Evolutionary conservation across 1,140 invertebrate species (phyloP), one percentile per base, ranked within the genome.

Genomic region (Ganaspis sp.): DNA sequence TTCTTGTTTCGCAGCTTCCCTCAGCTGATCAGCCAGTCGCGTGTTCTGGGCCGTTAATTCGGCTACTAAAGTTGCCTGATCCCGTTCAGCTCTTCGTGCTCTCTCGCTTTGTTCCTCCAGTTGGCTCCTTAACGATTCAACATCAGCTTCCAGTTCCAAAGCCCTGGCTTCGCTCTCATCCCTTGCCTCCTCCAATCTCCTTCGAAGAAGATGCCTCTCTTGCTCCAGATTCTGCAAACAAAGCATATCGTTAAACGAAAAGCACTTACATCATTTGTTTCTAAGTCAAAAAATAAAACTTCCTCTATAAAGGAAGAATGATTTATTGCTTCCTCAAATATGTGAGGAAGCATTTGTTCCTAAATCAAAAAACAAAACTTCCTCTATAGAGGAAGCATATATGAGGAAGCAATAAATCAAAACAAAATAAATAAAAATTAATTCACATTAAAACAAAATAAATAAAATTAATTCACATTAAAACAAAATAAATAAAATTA

Each of bases 21-120:
- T 95, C 34, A 99, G 93, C 90, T 98, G 97, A 38, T 94, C 93
- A 4, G 96, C 97, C 5, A 99, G 93, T 70, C 97, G 92, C 76
- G 96, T 95, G 90, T 98, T 99, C 90, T 99, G 97, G 77, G 97
- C 95, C 19, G 96, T 97, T 53, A 99, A 92, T 86, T 98, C 97
- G 9, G 94, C 93, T 37, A 99, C 95, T 11, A 97, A 92, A 26
- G 93, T 92, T n/a, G 94, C 90, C 79, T 95, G 93, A 83, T 95
- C 95, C 75, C 95, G 94, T 87, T 95, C 92, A 81, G 79, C 92
- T 92, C 90, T 96, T 95, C 88, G 97, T 94, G 88, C 86, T 4
- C 95, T 94, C 85, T 98, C 97, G 54, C 94, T 94, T 88, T 96
- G 94, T 81, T 92, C 91, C 74, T 90, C 88, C 72, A 95, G 90